Base-by-base conservation (phyloP, 2,797 vertebrate genomes). In the Eutrigla gurnardus region DNA sequence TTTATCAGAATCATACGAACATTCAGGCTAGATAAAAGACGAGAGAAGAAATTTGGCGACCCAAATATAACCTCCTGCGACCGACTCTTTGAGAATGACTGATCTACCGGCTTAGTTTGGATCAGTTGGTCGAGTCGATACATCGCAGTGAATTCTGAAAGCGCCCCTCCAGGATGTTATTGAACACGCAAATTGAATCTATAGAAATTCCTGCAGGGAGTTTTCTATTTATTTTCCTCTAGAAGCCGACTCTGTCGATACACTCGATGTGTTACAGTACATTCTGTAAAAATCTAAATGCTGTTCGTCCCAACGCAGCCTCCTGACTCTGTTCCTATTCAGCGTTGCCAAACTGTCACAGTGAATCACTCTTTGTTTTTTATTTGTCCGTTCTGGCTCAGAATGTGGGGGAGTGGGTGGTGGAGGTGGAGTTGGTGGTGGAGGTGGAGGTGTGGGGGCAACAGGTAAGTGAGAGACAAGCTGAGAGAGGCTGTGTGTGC, bases 281-380 rank as follows among this genome's bases (percentile, higher is more conserved):
- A 70, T 75, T 75, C 43, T 84, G 80, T 78, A 77, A 82, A 86
- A 25, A 87, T 84, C 15, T 68, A 77, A 84, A 89, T 76, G 77
- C 58, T 65, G 61, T 78, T 85, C 78, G 78, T 86, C 49, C 43
- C 73, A 67, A 33, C 60, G 73, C 46, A 52, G 52, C 83, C 65
- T 74, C 49, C 62, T 78, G 55, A 69, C 69, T 70, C 49, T 59
- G 52, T 58, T 70, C 53, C 64, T 77, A 55, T 70, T 84, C 75
- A 73, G 40, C 35, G 32, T 78, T 85, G 78, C 80, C 88, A 89
- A 77, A 70, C 74, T 83, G 73, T 66, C 74, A 74, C 76, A 39
- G 53, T 81, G 77, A 86, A 89, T 88, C 79, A 81, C 55, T 65
- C 69, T 80, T 86, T 85, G 80, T 88, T 86, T 84, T 25, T 81